Evolutionary conservation across 1,140 invertebrate species (phyloP), one percentile per base, ranked within the genome.

Genomic region (Anagrus nilaparvatae): DNA sequence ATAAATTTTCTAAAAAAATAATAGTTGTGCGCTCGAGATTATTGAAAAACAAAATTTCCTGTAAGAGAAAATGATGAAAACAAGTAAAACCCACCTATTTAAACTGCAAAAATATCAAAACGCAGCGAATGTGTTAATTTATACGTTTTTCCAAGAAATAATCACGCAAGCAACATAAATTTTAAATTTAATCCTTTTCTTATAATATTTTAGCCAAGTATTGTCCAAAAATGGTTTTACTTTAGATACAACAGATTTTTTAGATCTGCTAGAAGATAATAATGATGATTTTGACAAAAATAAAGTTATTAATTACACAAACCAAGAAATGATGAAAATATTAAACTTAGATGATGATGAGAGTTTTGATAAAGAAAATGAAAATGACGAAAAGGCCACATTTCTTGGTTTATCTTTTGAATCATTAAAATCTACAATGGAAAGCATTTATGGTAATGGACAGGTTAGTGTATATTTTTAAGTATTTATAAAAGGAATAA

Each of bases 361-460:
- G 16, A 41, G 29, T 23, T 43, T 47, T 24, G 21, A 40, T 2
- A 28, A 31, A 4, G 23, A 30, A 5, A 30, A 34, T 34, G 21
- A 5, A 14, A n/a, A 45, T 12, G 2, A 10, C 14, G 39, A 30
- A 29, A 35, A 25, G 16, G 12, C 20, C 12, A 10, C 21, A 21
- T 39, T 44, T 24, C 5, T 41, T 25, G 42, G 38, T 18, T 29
- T 44, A 37, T 7, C 21, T 19, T 65, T 65, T 50, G 55, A 58
- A 17, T 46, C 44, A 18, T 16, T 60, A 2, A 47, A 48, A 16
- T 10, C 23, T 5, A 52, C 49, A 33, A 64, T 65, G 61, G 48
- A 36, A 16, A 49, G 57, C 40, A 33, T 65, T 12, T 54, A 51
- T 23, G 47, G 39, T 7, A 51, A 63, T 50, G 60, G 53, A 17